Percentiles rank a stretch among this genome's conserved stretches.
Evolutionary conservation across 2,797 vertebrate species (phyloP).

Genomic region (Gobionotothen gibberifrons): DNA sequence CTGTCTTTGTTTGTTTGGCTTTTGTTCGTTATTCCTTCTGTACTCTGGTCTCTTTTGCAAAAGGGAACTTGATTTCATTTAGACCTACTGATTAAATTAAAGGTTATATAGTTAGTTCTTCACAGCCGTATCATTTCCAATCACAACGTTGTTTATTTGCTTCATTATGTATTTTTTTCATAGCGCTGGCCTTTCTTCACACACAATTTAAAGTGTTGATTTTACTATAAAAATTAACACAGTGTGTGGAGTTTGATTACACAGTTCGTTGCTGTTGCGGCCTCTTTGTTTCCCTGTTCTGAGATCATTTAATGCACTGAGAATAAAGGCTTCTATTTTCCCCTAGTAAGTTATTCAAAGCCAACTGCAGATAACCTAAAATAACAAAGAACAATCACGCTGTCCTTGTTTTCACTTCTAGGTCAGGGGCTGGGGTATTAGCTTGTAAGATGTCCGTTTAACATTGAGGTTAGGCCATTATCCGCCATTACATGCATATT

Average conservation of each 20-base stretch:
- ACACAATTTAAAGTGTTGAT: too few relatives aligned
- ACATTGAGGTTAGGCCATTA: constrained; percentile 34
- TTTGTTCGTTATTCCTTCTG: background rate
- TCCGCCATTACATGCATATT: constrained; percentile 34
- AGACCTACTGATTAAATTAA: background rate
- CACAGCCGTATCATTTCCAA: background rate
- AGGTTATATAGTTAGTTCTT: background rate
- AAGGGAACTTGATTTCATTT: background rate
- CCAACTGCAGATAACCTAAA: constrained; percentile 3
- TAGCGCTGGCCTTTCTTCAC: background rate
- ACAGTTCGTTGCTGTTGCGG: background rate
- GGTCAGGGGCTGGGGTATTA: constrained; percentile 24
- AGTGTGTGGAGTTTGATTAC: constrained; percentile 15
- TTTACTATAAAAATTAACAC: background rate
- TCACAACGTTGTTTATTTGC: background rate
- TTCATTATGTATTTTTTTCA: constrained; percentile 2
- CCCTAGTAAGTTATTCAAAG: background rate
- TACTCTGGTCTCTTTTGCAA: background rate
- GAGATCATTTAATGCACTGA: background rate
- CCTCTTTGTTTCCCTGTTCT: background rate
- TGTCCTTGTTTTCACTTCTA: constrained; percentile 17
- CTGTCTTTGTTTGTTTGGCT: background rate
- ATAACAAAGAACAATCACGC: constrained; percentile 12
- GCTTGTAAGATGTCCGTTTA: constrained; percentile 21
- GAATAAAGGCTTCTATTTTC: background rate